Evolutionary conservation across 2,888 invertebrate genomes (phyloP), one percentile per base, ranked within the genome.

Genomic region (Iphiclides podalirius): DNA sequence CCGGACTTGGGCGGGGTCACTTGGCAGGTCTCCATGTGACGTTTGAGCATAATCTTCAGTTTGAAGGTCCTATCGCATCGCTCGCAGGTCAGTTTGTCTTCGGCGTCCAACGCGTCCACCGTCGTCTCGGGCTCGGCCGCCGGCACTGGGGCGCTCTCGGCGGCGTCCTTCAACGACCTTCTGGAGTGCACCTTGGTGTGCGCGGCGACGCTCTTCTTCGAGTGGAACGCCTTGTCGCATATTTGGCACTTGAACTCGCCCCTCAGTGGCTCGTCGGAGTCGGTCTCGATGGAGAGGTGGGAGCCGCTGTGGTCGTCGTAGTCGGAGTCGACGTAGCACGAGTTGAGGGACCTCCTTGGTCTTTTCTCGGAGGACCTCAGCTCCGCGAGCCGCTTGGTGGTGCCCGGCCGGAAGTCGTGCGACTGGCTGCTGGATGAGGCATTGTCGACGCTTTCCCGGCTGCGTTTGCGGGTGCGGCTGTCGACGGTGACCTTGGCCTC

Each of bases 21-120:
- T 0, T 64, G 64, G 49, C 88, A 88, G 0, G 66, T 51, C 8
- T 80, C 80, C 12, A 64, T 54, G 52, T 89, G 89, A 0, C 87
- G 73, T 40, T 87, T 88, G 39, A 89, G 57, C 89, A 89, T 89
- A 43, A 89, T 89, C 47, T 88, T 86, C 36, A 89, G 60, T 61
- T 89, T 89, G 57, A 89, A 89, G 0, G 70, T 72, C 55, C 79
- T 86, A 0, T 71, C 75, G 52, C 89, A 89, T 54, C 70, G 77
- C 0, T 79, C 72, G 47, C 89, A 89, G 4, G 58, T 64, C 9
- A 82, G 59, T 52, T 79, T 78, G 31, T 82, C 78, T 3, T 81
- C 81, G 1, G 65, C 68, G 11, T 78, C 76, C 0, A 52, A 52
- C 0, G 75, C 71, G 20, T 78, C 75, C 4, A 15, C 23, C 1